These are phyloP conservation scores for Macaria liturata DNA, from an alignment of 2,888 invertebrate species.

Conservation along the genomic window DNA sequence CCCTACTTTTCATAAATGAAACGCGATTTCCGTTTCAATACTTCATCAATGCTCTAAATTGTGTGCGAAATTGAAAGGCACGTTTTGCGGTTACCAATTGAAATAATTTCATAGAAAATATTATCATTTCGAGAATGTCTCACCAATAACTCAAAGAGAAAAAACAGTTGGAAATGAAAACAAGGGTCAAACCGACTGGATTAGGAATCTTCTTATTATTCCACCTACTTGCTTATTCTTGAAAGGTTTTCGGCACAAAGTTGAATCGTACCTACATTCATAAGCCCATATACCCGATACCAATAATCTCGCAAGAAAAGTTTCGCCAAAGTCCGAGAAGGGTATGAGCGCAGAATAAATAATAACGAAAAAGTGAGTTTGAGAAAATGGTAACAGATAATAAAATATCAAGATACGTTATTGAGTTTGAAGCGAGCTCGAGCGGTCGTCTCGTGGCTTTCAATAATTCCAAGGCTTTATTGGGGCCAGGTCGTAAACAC, in stretches of 20 bases:
- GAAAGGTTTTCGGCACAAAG: constrained; percentile 15
- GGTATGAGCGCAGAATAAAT: constrained; percentile 11
- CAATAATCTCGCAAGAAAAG: constrained; percentile 22
- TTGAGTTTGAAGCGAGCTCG: not conserved
- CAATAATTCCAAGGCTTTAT: no score
- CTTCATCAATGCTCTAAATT: constrained; percentile 5
- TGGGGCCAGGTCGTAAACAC: no score
- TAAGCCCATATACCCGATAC: constrained; percentile 10
- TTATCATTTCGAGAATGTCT: not conserved
- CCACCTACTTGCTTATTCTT: constrained; percentile 18
- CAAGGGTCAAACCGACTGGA: constrained; percentile 5
- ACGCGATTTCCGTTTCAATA: constrained; percentile 9
- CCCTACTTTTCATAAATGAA: constrained; percentile 10
- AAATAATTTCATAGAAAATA: not conserved
- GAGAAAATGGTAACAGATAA: constrained; percentile 4
- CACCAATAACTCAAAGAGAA: no score
- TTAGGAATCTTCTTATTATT: constrained; percentile 6
- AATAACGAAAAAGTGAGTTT: constrained; percentile 4
- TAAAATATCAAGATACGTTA: not conserved
- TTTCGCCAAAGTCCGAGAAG: constrained; percentile 18
- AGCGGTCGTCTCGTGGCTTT: no score
- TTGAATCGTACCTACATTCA: constrained; percentile 14
- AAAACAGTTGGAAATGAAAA: not conserved
- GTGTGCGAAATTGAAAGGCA: not conserved
- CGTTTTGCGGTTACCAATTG: not conserved